These are phyloP conservation scores for Datnioides undecimradiatus DNA, from an alignment of 2,113 vertebrate genomes.

Conservation along the genomic window DNA sequence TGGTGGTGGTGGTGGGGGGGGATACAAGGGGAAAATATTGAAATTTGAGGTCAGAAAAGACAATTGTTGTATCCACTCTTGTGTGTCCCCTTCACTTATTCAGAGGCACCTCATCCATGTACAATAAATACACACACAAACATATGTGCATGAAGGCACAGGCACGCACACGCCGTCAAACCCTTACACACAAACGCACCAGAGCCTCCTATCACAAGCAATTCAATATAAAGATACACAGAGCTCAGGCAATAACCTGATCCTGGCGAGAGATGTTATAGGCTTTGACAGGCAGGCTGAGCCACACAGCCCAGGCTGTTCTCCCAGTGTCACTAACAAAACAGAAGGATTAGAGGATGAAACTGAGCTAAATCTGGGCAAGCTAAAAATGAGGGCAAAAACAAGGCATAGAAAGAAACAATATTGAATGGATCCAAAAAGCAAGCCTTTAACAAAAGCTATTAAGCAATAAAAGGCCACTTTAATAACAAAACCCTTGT, in stretches of 20 bases:
- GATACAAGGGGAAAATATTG: slow-evolving; percentile 61
- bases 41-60: slow-evolving; percentile 82
- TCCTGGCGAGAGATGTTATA: slow-evolving; percentile 74
- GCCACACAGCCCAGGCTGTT: slow-evolving; percentile 70
- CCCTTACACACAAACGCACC: slow-evolving; percentile 26
- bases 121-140: slow-evolving; percentile 47
- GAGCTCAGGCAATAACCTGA: slow-evolving; percentile 78
- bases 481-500: slow-evolving; percentile 72
- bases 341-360: slow-evolving; percentile 82
- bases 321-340: slow-evolving; percentile 79
- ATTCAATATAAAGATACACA: slow-evolving; percentile 76
- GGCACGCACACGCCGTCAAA: slow-evolving; percentile 17
- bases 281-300: slow-evolving; percentile 77
- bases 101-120: slow-evolving; percentile 52
- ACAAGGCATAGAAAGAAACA: slow-evolving; percentile 69
- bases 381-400: slow-evolving; percentile 72
- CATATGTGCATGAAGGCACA: slow-evolving; percentile 28
- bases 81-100: slow-evolving; percentile 74
- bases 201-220: slow-evolving; percentile 63
- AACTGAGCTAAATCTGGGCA: slow-evolving; percentile 77
- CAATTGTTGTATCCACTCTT: slow-evolving; percentile 68
- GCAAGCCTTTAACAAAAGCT: slow-evolving; percentile 68
- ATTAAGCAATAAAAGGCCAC: slow-evolving; percentile 75
- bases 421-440: slow-evolving; percentile 66
- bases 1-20: slow-evolving; percentile 5